phyloP scores from a whole-genome alignment of 1,140 invertebrate genomes.

The Lasioglossum baleicum region DNA sequence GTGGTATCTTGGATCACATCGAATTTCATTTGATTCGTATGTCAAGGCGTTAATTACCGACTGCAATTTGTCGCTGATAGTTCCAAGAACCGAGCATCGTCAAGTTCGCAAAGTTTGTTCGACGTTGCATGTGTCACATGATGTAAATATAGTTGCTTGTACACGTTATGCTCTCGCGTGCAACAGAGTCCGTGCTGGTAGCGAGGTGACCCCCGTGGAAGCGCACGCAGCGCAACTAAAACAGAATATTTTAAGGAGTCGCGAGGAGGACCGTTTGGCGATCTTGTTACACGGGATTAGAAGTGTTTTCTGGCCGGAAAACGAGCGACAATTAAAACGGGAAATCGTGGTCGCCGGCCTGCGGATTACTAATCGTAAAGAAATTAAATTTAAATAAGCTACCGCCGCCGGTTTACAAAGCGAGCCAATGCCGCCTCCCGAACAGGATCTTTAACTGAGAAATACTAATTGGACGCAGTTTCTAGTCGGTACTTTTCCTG shows the following conservation, averaged over 20 bases:
- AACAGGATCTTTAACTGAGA: slow-evolving; percentile 10
- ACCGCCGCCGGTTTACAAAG: slow-evolving; percentile 14
- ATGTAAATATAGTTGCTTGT: neutral
- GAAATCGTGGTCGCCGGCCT: neutral
- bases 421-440: neutral
- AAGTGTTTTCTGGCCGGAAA: neutral
- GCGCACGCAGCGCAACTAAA: neutral
- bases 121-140: neutral
- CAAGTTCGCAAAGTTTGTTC: slow-evolving; percentile 13
- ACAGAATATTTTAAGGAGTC: slow-evolving; percentile 17
- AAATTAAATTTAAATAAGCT: slow-evolving; percentile 46
- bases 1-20: too few species aligned
- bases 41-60: neutral
- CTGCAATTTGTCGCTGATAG: neutral
- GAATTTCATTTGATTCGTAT: too few species aligned
- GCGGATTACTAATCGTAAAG: slow-evolving; percentile 27
- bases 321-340: slow-evolving; percentile 17
- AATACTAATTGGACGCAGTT: slow-evolving; percentile 38
- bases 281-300: slow-evolving; percentile 23
- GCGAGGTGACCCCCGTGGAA: neutral
- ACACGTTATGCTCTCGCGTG: neutral
- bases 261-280: neutral
- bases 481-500: neutral
- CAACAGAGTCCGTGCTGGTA: neutral
- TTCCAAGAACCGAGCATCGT: neutral